phyloP scores from a whole-genome alignment of 2,113 vertebrate species.

The Campylorhamphus procurvoides region DNA sequence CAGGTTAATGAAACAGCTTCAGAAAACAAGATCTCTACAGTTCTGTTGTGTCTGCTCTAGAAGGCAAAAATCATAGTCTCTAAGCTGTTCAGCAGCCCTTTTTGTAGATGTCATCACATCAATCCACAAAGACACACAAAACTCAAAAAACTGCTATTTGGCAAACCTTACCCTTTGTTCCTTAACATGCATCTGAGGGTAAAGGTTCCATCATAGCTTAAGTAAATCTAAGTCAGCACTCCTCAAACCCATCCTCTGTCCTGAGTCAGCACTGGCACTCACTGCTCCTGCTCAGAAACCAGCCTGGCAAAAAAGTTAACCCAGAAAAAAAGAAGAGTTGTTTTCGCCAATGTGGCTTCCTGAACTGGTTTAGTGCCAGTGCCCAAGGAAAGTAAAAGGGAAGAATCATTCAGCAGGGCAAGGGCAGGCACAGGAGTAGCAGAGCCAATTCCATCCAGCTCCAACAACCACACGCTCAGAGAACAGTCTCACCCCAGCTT shows the following conservation, averaged over 20 bases:
- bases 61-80: background rate
- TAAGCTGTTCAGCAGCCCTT: background rate
- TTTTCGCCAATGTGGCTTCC: slow-evolving; percentile 35
- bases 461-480: background rate
- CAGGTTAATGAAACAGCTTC: background rate
- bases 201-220: background rate
- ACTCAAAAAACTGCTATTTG: background rate
- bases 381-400: background rate
- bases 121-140: background rate
- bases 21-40: background rate
- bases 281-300: background rate
- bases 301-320: background rate
- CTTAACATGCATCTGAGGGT: background rate
- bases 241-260: background rate
- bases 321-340: background rate
- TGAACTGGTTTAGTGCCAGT: slow-evolving; percentile 35
- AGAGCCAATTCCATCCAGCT: background rate
- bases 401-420: background rate
- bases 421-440: background rate
- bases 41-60: background rate
- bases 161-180: background rate
- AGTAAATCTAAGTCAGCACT: slow-evolving; percentile 8
- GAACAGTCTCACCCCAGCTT: background rate
- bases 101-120: background rate
- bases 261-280: slow-evolving; percentile 50